A percentile compares a stretch with the other conserved stretches of the same genome.
These are phyloP conservation scores for Andrena dorsata DNA, from an alignment of 2,888 invertebrate genomes.

Conservation along the genomic window DNA sequence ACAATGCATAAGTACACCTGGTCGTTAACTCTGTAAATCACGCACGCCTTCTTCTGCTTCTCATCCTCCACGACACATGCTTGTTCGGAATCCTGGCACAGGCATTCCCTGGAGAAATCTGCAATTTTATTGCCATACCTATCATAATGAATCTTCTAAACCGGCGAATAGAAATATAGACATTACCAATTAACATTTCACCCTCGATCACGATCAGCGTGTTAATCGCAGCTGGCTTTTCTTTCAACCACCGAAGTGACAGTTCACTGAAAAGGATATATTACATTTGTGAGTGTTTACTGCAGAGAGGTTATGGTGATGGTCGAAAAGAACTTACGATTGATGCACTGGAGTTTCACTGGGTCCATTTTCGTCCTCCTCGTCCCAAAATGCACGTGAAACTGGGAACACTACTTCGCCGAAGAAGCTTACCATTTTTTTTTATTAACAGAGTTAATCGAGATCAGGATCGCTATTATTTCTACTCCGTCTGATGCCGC, in stretches of 20 bases:
- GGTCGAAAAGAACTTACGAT: constrained; percentile 59
- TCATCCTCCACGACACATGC: constrained; percentile 74
- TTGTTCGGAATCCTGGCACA: constrained; percentile 69
- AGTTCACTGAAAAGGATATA: constrained; percentile 72
- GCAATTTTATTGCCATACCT: constrained; percentile 24
- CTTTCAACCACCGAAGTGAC: constrained; percentile 74
- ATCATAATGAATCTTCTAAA: neutral
- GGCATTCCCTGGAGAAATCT: constrained; percentile 73
- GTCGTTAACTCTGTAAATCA: constrained; percentile 73
- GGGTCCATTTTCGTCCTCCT: constrained; percentile 78
- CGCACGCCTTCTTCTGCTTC: constrained; percentile 70
- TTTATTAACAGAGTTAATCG: constrained; percentile 22
- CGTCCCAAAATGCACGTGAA: constrained; percentile 83
- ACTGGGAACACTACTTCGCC: constrained; percentile 81
- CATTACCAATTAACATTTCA: constrained; percentile 76
- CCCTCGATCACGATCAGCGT: constrained; percentile 79
- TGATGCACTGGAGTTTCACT: constrained; percentile 50
- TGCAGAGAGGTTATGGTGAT: constrained; percentile 34
- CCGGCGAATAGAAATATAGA: constrained; percentile 13
- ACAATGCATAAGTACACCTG: constrained; percentile 75
- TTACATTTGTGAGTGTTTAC: neutral
- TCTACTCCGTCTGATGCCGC: too few species aligned
- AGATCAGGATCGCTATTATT: neutral
- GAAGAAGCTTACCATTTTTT: constrained; percentile 78
- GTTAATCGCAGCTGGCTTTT: constrained; percentile 73